Conservation (phyloP, 1,140 invertebrate species). For the Dermatophagoides farinae region DNA sequence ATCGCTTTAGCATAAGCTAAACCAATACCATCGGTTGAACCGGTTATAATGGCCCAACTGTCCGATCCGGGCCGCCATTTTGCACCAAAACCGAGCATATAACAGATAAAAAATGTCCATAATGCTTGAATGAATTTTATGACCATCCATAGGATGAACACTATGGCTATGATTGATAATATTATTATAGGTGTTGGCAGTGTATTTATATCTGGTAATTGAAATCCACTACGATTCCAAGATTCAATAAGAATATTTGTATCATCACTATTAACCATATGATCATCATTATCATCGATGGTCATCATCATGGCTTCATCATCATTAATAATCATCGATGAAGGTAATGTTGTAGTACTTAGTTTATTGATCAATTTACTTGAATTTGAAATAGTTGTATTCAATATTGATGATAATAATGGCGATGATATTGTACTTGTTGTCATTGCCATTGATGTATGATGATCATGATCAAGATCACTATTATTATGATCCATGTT, state of each 20-base stretch:
- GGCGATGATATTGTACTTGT: no score
- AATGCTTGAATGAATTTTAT: slow-evolving; percentile 5
- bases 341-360: neutral
- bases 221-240: neutral
- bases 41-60: slow-evolving; percentile 44
- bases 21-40: slow-evolving; percentile 78
- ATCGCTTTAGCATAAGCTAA: slow-evolving; percentile 64
- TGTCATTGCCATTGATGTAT: no score
- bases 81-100: neutral
- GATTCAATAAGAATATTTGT: no score
- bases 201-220: neutral
- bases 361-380: no score
- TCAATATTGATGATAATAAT: no score
- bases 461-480: no score
- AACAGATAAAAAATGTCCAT: slow-evolving; percentile 8
- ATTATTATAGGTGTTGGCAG: neutral
- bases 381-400: no score
- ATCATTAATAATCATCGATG: neutral
- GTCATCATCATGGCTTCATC: neutral
- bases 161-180: neutral
- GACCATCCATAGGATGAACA: neutral
- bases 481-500: no score
- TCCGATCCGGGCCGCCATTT: neutral
- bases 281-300: neutral
- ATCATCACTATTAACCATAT: no score